Percentiles rank a stretch among this genome's conserved stretches.
Conservation (phyloP, 2,113 vertebrate genomes). For the Castor canadensis region DNA sequence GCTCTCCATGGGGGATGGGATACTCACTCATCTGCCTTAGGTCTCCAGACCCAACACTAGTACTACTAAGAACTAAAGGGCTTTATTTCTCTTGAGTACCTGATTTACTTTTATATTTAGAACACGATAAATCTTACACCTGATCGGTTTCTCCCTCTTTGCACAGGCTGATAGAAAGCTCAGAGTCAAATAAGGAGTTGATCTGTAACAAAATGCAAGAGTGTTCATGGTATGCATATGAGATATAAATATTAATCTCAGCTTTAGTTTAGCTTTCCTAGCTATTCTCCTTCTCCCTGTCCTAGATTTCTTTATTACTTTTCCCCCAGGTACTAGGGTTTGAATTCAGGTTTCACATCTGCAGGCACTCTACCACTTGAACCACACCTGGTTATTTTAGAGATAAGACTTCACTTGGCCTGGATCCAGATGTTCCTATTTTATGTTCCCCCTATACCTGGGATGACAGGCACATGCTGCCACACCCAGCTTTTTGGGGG, state of each 20-base stretch:
- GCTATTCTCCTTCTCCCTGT: background rate
- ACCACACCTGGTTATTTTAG: no score
- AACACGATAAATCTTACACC: background rate
- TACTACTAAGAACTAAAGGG: background rate
- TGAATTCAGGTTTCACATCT: no score
- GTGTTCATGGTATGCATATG: background rate
- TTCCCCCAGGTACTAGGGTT: no score
- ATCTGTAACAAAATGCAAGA: background rate
- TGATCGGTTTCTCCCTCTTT: constrained; percentile 41
- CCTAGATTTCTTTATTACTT: background rate
- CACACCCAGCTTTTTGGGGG: no score
- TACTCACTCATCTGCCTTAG: no score
- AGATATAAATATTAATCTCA: background rate
- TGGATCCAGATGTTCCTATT: no score
- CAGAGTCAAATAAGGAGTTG: background rate
- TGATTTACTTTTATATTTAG: constrained; percentile 21
- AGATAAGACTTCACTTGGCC: no score
- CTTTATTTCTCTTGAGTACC: background rate
- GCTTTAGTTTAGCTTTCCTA: background rate
- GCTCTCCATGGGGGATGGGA: no score
- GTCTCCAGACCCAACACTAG: no score
- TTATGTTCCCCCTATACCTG: no score
- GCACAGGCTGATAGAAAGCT: background rate
- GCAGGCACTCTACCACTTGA: no score
- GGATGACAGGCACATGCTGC: no score